Conservation (phyloP, 2,888 invertebrate genomes). For the Anticlea derivata region DNA sequence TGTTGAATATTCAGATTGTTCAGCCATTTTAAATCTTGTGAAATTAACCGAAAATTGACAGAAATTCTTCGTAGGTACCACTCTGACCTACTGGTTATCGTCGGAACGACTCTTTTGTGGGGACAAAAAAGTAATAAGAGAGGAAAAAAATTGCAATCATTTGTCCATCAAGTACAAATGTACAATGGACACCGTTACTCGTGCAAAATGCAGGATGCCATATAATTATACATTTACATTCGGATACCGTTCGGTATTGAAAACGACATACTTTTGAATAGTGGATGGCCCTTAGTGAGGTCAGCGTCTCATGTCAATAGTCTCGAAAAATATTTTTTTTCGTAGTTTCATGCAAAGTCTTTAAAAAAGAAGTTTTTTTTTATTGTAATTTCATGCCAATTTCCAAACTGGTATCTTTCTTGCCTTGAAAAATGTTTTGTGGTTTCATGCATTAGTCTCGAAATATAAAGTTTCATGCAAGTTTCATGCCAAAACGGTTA, state of each 20-base stretch:
- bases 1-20: too few species aligned
- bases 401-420: too few species aligned
- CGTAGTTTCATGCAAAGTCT: too few species aligned
- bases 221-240: conserved; percentile 75
- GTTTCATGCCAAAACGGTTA: too few species aligned
- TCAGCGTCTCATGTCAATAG: not conserved
- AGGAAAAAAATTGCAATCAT: conserved; percentile 65
- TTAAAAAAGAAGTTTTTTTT: too few species aligned
- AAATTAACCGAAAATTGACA: too few species aligned
- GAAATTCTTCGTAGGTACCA: too few species aligned
- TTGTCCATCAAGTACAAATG: conserved; percentile 74
- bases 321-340: conserved; percentile 11
- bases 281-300: conserved; percentile 14
- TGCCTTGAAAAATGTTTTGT: too few species aligned
- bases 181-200: conserved; percentile 72
- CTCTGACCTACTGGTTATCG: not conserved
- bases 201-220: conserved; percentile 67
- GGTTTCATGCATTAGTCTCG: too few species aligned
- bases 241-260: conserved; percentile 60
- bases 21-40: too few species aligned
- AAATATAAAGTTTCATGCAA: too few species aligned
- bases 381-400: too few species aligned
- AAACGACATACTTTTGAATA: conserved; percentile 37
- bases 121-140: conserved; percentile 29
- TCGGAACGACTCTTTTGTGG: conserved; percentile 18